A percentile compares a stretch with the other conserved stretches of the same genome.
Conservation (phyloP, 1,140 invertebrate genomes). For the Augochlora pura region DNA sequence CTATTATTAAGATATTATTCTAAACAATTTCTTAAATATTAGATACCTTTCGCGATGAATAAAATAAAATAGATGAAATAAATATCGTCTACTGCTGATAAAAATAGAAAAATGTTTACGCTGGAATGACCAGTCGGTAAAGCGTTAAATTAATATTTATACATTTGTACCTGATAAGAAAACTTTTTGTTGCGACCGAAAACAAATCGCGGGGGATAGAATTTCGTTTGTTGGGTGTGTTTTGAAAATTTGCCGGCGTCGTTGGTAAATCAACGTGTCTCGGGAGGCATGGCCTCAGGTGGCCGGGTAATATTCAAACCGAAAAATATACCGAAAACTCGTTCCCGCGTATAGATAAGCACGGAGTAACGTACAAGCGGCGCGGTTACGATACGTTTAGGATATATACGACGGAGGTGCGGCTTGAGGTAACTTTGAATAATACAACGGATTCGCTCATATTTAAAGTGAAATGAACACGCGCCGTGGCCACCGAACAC, state of each 20-base stretch:
- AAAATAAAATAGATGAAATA: too few relatives aligned
- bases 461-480: slow-evolving; percentile 53
- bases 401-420: slow-evolving; percentile 55
- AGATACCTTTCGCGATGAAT: too few relatives aligned
- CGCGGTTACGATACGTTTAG: slow-evolving; percentile 63
- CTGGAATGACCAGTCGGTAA: too few relatives aligned
- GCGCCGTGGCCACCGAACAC: slow-evolving; percentile 7
- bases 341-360: slow-evolving; percentile 30
- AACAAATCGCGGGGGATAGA: too few relatives aligned
- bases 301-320: slow-evolving; percentile 6
- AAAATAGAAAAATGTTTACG: too few relatives aligned
- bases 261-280: neutral
- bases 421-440: slow-evolving; percentile 61
- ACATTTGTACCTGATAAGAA: too few relatives aligned
- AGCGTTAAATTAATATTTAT: too few relatives aligned
- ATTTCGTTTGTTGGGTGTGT: too few relatives aligned
- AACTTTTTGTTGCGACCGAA: too few relatives aligned
- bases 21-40: too few relatives aligned
- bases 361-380: slow-evolving; percentile 25
- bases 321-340: slow-evolving; percentile 30
- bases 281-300: neutral
- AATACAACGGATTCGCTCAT: slow-evolving; percentile 64
- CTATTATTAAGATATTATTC: too few relatives aligned
- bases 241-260: neutral
- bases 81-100: too few relatives aligned